These are phyloP conservation scores for Oxycera nigricornis DNA, from an alignment of 2,888 invertebrate genomes.

Conservation along the genomic window DNA sequence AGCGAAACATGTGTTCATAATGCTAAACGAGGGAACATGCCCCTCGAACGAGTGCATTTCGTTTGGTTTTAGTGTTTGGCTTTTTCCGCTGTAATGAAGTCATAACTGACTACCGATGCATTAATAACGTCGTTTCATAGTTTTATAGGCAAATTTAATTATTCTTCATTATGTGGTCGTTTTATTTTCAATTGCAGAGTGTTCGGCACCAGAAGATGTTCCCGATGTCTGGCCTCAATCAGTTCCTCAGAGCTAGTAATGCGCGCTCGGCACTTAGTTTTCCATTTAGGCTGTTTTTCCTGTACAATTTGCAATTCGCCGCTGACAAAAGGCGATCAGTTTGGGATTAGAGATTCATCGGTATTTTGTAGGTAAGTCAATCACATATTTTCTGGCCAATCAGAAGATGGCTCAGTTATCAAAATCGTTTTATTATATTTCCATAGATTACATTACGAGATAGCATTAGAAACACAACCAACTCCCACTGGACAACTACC, in stretches of 20 bases:
- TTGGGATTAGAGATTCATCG: slow-evolving; percentile 87
- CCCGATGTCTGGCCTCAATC: slow-evolving; percentile 88
- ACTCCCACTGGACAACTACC: slow-evolving; percentile 57
- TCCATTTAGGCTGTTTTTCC: slow-evolving; percentile 94
- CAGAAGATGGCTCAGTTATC: no score
- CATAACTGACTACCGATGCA: slow-evolving; percentile 29
- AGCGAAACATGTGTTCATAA: slow-evolving; percentile 7
- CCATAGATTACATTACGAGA: slow-evolving; percentile 60
- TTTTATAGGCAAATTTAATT: slow-evolving; percentile 17
- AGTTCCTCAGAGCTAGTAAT: slow-evolving; percentile 92
- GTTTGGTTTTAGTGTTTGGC: slow-evolving; percentile 12
- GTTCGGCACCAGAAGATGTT: slow-evolving; percentile 88
- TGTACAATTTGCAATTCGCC: slow-evolving; percentile 88
- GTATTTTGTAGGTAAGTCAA: slow-evolving; percentile 78
- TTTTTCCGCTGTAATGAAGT: slow-evolving; percentile 39
- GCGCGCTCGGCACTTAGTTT: slow-evolving; percentile 90
- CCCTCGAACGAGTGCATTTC: slow-evolving; percentile 1
- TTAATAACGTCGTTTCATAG: slow-evolving; percentile 20
- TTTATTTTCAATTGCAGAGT: slow-evolving; percentile 70
- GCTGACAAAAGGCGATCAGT: slow-evolving; percentile 92
- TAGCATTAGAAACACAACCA: slow-evolving; percentile 57
- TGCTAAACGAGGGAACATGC: not conserved
- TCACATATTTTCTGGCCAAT: no score
- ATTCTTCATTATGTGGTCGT: slow-evolving; percentile 19
- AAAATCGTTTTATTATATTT: not conserved